Percentiles rank a stretch among this genome's conserved stretches.
phyloP scores from a whole-genome alignment of 2,888 invertebrate species.

The Phoronis australis region DNA sequence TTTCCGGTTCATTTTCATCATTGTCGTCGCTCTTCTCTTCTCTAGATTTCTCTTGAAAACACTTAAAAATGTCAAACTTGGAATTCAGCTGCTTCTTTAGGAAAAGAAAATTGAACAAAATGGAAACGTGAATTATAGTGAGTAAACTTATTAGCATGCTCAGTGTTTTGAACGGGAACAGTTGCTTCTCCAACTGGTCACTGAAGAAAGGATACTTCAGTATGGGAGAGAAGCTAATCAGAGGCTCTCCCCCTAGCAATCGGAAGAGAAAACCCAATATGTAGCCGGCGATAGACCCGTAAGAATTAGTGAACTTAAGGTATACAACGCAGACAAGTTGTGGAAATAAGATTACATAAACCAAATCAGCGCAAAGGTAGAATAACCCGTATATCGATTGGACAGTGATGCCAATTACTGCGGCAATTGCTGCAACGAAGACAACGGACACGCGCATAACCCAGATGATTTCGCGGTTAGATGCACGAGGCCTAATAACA shows the following conservation, averaged over 20 bases:
- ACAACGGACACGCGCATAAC: slow-evolving; percentile 22
- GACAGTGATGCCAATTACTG: slow-evolving; percentile 20
- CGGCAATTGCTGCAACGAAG: slow-evolving; percentile 17
- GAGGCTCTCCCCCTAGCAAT: slow-evolving; percentile 78
- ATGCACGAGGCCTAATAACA: no score
- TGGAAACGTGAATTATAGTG: slow-evolving; percentile 14
- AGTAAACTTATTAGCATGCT: slow-evolving; percentile 19
- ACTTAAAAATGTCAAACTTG: slow-evolving; percentile 12
- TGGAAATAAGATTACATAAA: slow-evolving; percentile 29
- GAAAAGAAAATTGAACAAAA: slow-evolving; percentile 17
- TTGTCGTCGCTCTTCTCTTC: background rate
- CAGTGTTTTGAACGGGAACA: slow-evolving; percentile 25
- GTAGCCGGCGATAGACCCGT: slow-evolving; percentile 36
- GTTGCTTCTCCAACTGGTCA: slow-evolving; percentile 13
- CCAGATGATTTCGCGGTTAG: slow-evolving; percentile 24
- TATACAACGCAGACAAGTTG: slow-evolving; percentile 26
- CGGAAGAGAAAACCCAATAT: slow-evolving; percentile 72
- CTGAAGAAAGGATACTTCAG: slow-evolving; percentile 21
- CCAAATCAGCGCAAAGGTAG: slow-evolving; percentile 25
- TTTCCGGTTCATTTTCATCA: no score
- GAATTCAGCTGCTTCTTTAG: slow-evolving; percentile 5
- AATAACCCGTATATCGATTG: slow-evolving; percentile 26
- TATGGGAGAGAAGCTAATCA: slow-evolving; percentile 59
- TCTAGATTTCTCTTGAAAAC: slow-evolving; percentile 2
- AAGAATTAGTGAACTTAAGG: slow-evolving; percentile 19